Base-by-base conservation (phyloP, 2,113 vertebrate genomes). In the Edolisoma coerulescens region DNA sequence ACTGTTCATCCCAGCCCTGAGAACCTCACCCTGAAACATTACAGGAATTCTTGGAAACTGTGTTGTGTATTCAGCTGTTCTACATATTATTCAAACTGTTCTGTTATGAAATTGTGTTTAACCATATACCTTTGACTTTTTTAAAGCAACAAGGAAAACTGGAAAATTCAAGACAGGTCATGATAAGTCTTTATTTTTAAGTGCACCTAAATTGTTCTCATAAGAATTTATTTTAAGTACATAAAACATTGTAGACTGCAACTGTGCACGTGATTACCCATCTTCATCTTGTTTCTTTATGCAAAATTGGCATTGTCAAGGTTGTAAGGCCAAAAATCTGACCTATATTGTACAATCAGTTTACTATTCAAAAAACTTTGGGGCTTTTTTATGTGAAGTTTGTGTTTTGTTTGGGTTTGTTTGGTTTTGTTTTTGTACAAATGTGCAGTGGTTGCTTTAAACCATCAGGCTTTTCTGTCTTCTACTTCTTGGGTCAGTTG, bases 271-370 rank as follows among this genome's bases (percentile, higher is more conserved):
- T 95, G 92, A 94, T 92, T 90, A 42, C 86, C 16, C 83, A 93
- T 97, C 88, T 53, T 90, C 92, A 93, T 96, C 69, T 93, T 0
- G 28, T 93, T 87, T 90, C 50, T 65, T 71, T 93, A 76, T 49
- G 80, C 85, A 94, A 87, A 90, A 90, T 61, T 91, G 94, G 53
- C 88, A 97, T 96, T 96, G 95, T 98, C 97, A 98, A 98, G 97
- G 97, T 98, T 98, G 97, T 93, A 94, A 97, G 98, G 98, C 97
- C 91, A 98, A 97, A 98, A 97, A 95, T 96, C 96, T 98, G 93
- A 97, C 76, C n/a, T 92, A 78, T n/a, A 32, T 94, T 75, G n/a
- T 22, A 47, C 27, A 77, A 70, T 75, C 44, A 64, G 27, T 59
- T 91, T 35, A 21, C 22, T 68, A 19, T 90, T 95, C 33, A 87